Evolutionary conservation across 2,113 vertebrate species (phyloP).

Genomic region (Oncorhynchus tshawytscha): DNA sequence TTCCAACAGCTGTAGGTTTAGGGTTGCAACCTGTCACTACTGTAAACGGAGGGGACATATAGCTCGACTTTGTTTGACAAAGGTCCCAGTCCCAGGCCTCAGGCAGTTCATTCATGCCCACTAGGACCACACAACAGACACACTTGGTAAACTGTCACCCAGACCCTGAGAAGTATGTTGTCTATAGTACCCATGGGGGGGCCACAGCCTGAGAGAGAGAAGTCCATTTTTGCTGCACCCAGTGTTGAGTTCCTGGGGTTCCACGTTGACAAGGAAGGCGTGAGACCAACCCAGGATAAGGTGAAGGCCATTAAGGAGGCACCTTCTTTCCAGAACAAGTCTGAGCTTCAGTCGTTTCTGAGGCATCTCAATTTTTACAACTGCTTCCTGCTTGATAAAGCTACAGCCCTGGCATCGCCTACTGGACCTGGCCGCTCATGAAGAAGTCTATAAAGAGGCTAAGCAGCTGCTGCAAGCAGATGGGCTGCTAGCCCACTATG

Average conservation of each 20-base stretch:
- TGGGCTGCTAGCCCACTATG: slow-evolving; percentile 4
- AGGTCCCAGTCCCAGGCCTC: too few relatives aligned
- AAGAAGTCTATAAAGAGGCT: neutral
- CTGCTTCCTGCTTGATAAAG: slow-evolving; percentile 20
- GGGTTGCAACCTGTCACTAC: too few relatives aligned
- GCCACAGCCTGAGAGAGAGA: too few relatives aligned
- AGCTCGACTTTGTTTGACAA: too few relatives aligned
- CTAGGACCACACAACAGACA: too few relatives aligned
- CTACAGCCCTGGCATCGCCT: neutral
- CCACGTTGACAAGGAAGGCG: neutral
- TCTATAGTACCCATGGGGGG: too few relatives aligned
- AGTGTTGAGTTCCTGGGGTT: slow-evolving; percentile 5
- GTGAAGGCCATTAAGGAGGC: slow-evolving; percentile 5
- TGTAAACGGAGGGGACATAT: too few relatives aligned
- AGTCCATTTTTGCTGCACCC: neutral
- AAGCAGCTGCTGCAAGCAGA: slow-evolving; percentile 4
- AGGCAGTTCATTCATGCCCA: too few relatives aligned
- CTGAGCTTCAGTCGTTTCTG: neutral
- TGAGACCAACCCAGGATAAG: neutral
- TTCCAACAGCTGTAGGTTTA: too few relatives aligned
- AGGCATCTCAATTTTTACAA: slow-evolving; percentile 4
- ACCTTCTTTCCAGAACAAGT: neutral
- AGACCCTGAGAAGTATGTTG: too few relatives aligned
- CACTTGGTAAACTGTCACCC: too few relatives aligned
- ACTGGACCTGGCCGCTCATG: neutral